These are phyloP conservation scores for Phaonia tiefii DNA, from an alignment of 2,888 invertebrate species.

Conservation along the genomic window DNA sequence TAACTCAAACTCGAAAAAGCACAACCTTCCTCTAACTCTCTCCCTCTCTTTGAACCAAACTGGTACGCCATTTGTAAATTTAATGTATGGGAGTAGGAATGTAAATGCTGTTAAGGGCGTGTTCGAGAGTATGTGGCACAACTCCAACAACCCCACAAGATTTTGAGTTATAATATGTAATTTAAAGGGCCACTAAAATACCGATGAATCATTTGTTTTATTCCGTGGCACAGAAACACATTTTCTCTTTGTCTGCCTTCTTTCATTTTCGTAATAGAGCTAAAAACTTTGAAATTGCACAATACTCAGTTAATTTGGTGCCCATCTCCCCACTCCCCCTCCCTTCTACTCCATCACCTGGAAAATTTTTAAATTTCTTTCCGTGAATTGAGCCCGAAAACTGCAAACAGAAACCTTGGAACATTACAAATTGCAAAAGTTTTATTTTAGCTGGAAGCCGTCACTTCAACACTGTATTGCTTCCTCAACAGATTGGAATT, in stretches of 20 bases:
- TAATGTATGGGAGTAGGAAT: not conserved
- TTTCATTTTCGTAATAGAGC: not conserved
- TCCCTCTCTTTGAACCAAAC: not conserved
- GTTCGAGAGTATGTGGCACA: not conserved
- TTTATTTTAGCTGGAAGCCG: not conserved
- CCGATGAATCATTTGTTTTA: conserved; percentile 34
- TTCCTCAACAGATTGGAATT: too few relatives aligned
- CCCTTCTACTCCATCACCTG: not conserved
- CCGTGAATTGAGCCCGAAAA: not conserved
- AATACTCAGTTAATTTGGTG: not conserved
- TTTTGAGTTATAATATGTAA: conserved; percentile 48
- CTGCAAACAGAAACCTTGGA: not conserved
- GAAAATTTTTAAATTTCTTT: not conserved
- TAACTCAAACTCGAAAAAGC: not conserved
- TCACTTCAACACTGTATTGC: too few relatives aligned
- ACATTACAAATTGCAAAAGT: conserved; percentile 33
- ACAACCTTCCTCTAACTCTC: not conserved
- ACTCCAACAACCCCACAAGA: conserved; percentile 29
- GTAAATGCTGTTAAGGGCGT: not conserved
- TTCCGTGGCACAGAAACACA: not conserved
- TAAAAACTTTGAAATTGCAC: not conserved
- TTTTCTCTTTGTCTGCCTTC: too few relatives aligned
- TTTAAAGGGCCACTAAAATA: conserved; percentile 51
- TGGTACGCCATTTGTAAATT: too few relatives aligned
- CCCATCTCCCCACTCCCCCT: not conserved